Conservation (phyloP, 2,113 vertebrate species). For the Danio rerio region GRCz12tu NC_133192.1:19387501-19388000, state of each 20-base stretch:
- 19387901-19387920: neutral
- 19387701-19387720: neutral
- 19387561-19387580: conserved; percentile 24
- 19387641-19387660: conserved; percentile 6
- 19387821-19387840: neutral
- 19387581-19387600: conserved; percentile 36
- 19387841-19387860: neutral
- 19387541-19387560: conserved; percentile 12
- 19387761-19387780: neutral
- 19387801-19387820: neutral
- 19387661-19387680: neutral
- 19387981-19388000: neutral
- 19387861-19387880: neutral
- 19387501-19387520: conserved; percentile 23
- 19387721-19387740: neutral
- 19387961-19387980: neutral
- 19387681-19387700: conserved; percentile 6
- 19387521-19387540: conserved; percentile 31
- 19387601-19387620: conserved; percentile 28
- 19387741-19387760: neutral
- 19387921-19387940: neutral
- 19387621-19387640: conserved; percentile 10
- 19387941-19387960: neutral
- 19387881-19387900: neutral
- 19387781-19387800: neutral